These are phyloP conservation scores for Propithecus perrieri DNA, from an alignment of 2,797 vertebrate genomes.

Conservation along the genomic window DNA sequence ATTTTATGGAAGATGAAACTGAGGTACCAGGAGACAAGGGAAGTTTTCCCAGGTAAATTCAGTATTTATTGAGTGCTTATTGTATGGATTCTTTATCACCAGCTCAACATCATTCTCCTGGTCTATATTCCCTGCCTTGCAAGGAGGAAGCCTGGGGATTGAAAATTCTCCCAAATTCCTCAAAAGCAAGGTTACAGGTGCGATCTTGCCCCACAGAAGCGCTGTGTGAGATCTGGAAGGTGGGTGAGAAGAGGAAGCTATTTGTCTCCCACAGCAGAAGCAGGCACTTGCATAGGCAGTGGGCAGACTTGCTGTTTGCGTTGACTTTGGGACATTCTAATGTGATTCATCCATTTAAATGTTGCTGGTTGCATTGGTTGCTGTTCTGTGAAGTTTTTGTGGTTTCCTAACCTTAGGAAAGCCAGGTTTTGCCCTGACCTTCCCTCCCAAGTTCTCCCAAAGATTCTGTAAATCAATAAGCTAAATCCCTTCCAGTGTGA, in stretches of 20 bases:
- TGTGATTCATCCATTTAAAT: background rate
- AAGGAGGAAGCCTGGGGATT: background rate
- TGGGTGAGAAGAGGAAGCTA: background rate
- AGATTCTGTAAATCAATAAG: background rate
- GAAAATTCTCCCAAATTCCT: background rate
- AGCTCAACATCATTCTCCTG: background rate
- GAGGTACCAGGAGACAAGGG: background rate
- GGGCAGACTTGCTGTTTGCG: background rate
- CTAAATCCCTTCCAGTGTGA: background rate
- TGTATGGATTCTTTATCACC: background rate
- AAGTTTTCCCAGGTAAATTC: background rate
- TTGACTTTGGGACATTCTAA: background rate
- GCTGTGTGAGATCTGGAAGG: background rate
- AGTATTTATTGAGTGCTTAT: background rate
- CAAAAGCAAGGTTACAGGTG: background rate
- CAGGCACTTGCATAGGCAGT: rapidly evolving
- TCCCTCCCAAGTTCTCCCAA: background rate
- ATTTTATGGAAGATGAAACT: background rate
- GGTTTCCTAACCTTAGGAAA: background rate
- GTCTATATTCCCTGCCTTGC: background rate
- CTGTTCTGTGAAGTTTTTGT: background rate
- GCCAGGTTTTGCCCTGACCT: background rate
- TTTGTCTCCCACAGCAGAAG: background rate
- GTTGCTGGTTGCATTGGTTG: background rate
- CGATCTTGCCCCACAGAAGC: background rate